Base-by-base conservation (phyloP, 2,888 invertebrate species). In the Dryococelus australis region DNA sequence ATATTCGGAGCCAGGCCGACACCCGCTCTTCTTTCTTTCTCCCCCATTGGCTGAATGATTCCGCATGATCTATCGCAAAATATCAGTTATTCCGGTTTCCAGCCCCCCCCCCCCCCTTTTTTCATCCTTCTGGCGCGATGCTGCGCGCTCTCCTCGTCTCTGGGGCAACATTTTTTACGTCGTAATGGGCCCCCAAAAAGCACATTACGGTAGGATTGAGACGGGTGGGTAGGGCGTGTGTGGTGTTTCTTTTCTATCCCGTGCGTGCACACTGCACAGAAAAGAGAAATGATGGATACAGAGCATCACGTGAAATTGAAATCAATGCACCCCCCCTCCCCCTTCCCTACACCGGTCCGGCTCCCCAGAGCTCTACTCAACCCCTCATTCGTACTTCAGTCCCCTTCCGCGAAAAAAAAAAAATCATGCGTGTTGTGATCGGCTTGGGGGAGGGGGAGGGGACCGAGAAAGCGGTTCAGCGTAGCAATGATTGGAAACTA, bases 151-250 rank as follows among this genome's bases (percentile, higher is more conserved):
- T 9, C 65, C 10, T n/a, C 20, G 65, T 65, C 65, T 65, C 65
- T 65, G 10, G 65, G 65, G 65, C 65, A 65, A 65, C 65, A 65
- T 65, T 65, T 65, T 65, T 65, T 65, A 65, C 65, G 65, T 65
- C 65, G 65, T 65, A 20, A 65, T 65, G 65, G 65, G 65, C 10
- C 65, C 16, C 65, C 65, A 65, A 65, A 65, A 65, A 65, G 65
- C 65, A 65, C 65, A 65, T 65, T 65, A 65, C 65, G 65, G 65
- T 65, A 65, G 65, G 65, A 65, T 65, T 65, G 65, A 65, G 65
- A 65, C 65, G 65, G 24, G 65, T 65, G 65, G 65, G 65, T 9
- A 65, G 65, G 65, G 13, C 65, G 65, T 20, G 24, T 16, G 65
- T 24, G 10, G 8, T 65, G 8, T 65, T 65, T 65, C 16, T 65